Percentiles rank a stretch among this genome's conserved stretches.
phyloP scores from a whole-genome alignment of 2,888 invertebrate genomes.

The Drosophila mulleri region DNA sequence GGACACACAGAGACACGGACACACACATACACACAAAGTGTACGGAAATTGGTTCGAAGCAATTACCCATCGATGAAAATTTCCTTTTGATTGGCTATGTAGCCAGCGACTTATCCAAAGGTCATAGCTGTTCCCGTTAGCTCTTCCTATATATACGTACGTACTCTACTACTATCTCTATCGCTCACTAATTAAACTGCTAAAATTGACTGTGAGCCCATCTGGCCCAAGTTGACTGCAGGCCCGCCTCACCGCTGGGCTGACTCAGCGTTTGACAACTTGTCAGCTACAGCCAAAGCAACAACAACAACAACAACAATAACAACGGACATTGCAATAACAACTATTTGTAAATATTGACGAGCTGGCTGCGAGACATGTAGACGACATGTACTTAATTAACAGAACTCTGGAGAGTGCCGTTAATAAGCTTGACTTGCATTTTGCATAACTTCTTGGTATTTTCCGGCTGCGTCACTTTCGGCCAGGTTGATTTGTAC shows the following conservation, averaged over 20 bases:
- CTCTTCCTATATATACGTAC: background rate
- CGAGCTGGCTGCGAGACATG: constrained; percentile 29
- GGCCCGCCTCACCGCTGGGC: background rate
- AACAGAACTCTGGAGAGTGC: constrained; percentile 25
- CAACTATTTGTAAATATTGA: constrained; percentile 50
- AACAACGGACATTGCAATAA: constrained; percentile 7
- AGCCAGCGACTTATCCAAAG: constrained; percentile 20
- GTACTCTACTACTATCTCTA: background rate
- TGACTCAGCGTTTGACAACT: constrained; percentile 48
- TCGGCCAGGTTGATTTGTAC: constrained; percentile 1
- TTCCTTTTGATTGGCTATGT: constrained; percentile 44
- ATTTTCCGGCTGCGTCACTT: constrained; percentile 48
- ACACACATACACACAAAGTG: constrained; percentile 24
- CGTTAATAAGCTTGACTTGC: constrained; percentile 34
- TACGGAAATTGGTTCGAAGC: constrained; percentile 55
- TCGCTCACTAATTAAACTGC: constrained; percentile 53
- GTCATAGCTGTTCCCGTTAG: constrained; percentile 1
- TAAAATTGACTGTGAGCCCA: constrained; percentile 38
- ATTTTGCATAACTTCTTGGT: constrained; percentile 56
- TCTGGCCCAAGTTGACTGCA: constrained; percentile 25
- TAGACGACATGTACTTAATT: constrained; percentile 40
- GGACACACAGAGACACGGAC: constrained; percentile 41
- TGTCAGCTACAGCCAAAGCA: constrained; percentile 33
- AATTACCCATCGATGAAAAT: constrained; percentile 49
- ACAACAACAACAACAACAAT: constrained; percentile 2